phyloP scores from a whole-genome alignment of 2,113 vertebrate genomes.

The Bungarus multicinctus region DNA sequence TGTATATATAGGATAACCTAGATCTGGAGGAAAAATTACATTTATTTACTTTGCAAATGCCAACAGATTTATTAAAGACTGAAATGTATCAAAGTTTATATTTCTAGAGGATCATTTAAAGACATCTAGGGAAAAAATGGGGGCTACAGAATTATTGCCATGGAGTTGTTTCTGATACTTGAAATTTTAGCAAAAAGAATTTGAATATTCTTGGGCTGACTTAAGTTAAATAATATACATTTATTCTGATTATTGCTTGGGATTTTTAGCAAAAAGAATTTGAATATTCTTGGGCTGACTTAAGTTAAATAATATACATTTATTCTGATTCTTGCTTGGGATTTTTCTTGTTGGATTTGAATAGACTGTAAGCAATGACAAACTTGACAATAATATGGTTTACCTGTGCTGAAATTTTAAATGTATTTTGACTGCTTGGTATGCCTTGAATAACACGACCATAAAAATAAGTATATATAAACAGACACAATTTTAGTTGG shows the following conservation, averaged over 20 bases:
- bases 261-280: no score
- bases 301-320: no score
- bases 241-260: neutral
- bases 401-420: neutral
- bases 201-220: neutral
- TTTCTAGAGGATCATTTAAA: neutral
- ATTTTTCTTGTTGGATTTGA: neutral
- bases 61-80: conserved; percentile 11
- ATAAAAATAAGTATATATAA: neutral
- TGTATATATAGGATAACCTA: conserved; percentile 49
- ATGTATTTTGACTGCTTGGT: neutral
- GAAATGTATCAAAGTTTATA: neutral
- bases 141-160: neutral
- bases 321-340: no score
- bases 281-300: no score
- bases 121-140: neutral
- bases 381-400: neutral
- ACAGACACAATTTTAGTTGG: neutral
- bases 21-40: conserved; percentile 10
- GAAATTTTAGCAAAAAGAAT: neutral
- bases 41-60: conserved; percentile 13
- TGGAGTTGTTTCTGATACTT: no score
- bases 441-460: neutral
- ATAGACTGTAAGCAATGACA: neutral
- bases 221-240: neutral